These are phyloP conservation scores for Otolemur crassicaudatus DNA, from an alignment of 2,797 vertebrate genomes.

Conservation along the genomic window DNA sequence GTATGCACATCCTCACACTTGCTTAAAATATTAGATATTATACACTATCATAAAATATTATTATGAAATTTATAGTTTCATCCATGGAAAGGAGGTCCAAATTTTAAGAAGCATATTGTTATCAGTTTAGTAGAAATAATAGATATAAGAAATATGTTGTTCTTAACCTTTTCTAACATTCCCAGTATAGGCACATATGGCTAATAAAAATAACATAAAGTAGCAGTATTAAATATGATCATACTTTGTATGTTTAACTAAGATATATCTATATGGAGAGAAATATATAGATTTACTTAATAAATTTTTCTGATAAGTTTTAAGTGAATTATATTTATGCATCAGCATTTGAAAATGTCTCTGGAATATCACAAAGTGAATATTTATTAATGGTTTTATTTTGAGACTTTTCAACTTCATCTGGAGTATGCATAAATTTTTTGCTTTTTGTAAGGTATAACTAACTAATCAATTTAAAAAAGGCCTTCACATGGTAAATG, in stretches of 20 bases:
- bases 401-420: constrained; percentile 42
- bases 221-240: not conserved
- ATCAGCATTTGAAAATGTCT: not conserved
- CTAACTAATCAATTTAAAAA: constrained; percentile 48
- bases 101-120: not conserved
- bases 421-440: not conserved
- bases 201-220: not conserved
- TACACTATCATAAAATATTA: not conserved
- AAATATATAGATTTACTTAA: constrained; percentile 35
- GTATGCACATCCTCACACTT: not conserved
- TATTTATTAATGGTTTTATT: constrained; percentile 41
- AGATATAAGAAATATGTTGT: not conserved
- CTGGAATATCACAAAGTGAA: not conserved
- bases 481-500: constrained; percentile 21
- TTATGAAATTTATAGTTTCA: not conserved
- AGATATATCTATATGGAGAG: not conserved
- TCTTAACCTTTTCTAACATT: not conserved
- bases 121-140: not conserved
- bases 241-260: not conserved
- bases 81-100: not conserved
- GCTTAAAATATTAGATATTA: not conserved
- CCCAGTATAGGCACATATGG: not conserved
- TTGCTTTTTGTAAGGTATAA: constrained; percentile 53
- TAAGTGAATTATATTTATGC: constrained; percentile 43
- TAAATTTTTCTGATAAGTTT: not conserved